These are phyloP conservation scores for Lathronympha strigana DNA, from an alignment of 2,888 invertebrate species.

Conservation along the genomic window DNA sequence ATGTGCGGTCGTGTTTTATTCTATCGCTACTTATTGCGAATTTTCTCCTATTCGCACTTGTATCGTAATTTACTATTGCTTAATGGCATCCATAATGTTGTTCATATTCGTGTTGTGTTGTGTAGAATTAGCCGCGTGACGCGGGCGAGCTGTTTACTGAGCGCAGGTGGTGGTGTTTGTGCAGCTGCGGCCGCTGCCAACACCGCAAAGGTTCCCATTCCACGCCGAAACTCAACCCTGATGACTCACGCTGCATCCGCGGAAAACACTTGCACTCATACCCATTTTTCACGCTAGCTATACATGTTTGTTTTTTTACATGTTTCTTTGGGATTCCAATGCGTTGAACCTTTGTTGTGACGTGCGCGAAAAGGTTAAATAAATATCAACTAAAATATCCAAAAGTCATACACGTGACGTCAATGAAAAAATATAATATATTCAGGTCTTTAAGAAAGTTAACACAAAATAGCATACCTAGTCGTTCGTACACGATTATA, in stretches of 20 bases:
- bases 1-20: too few relatives aligned
- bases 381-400: constrained; percentile 27
- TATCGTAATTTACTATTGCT: too few relatives aligned
- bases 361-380: constrained; percentile 36
- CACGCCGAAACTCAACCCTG: constrained; percentile 41
- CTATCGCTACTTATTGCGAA: too few relatives aligned
- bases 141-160: constrained; percentile 58
- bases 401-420: constrained; percentile 33
- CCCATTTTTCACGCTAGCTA: not conserved
- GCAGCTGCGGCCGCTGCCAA: constrained; percentile 60
- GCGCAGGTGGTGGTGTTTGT: constrained; percentile 65
- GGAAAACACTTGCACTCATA: constrained; percentile 8
- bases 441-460: constrained; percentile 5
- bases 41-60: too few relatives aligned
- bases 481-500: not conserved
- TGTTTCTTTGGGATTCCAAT: constrained; percentile 21
- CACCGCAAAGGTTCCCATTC: constrained; percentile 47
- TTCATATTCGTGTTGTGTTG: constrained; percentile 53
- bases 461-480: not conserved
- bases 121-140: constrained; percentile 73
- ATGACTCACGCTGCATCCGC: constrained; percentile 57
- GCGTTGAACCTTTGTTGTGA: constrained; percentile 35
- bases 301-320: not conserved
- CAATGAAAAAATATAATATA: constrained; percentile 33
- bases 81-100: constrained; percentile 59